Evolutionary conservation across 1,140 invertebrate genomes (phyloP).

Genomic region (Drosophila chauvacae): DNA sequence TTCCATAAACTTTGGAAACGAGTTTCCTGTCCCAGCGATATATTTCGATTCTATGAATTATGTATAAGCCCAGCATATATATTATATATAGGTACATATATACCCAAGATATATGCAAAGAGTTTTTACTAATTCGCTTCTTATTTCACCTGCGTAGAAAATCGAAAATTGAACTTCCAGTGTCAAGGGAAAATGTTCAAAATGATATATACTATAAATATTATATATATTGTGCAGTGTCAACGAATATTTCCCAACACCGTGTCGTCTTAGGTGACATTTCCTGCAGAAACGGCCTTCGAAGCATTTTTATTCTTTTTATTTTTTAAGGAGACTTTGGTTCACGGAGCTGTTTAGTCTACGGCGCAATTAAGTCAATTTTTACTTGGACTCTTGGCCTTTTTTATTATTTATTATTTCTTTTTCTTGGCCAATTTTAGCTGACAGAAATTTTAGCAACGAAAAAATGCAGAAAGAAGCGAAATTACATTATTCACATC

Average conservation of each 20-base stretch:
- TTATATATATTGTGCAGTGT: slow-evolving; percentile 50
- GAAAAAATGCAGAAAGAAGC: slow-evolving; percentile 33
- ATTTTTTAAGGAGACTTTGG: slow-evolving; percentile 3
- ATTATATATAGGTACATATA: neutral
- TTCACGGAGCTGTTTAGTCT: slow-evolving; percentile 4
- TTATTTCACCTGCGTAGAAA: slow-evolving; percentile 38
- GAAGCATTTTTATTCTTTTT: slow-evolving; percentile 53
- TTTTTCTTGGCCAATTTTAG: slow-evolving; percentile 22
- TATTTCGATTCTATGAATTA: slow-evolving; percentile 23
- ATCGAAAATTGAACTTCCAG: slow-evolving; percentile 7
- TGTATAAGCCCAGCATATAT: slow-evolving; percentile 22
- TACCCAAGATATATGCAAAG: neutral
- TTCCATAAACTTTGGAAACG: slow-evolving; percentile 38
- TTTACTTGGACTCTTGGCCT: neutral
- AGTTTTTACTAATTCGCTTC: neutral
- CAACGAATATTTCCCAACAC: slow-evolving; percentile 48
- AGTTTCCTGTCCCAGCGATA: slow-evolving; percentile 21
- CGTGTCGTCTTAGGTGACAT: slow-evolving; percentile 70
- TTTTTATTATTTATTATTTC: neutral
- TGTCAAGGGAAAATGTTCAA: slow-evolving; percentile 19
- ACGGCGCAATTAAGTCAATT: slow-evolving; percentile 9
- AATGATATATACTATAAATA: neutral
- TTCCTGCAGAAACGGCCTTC: slow-evolving; percentile 73
- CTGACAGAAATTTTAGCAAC: slow-evolving; percentile 22
- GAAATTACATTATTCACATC: slow-evolving; percentile 48